Base-by-base conservation (phyloP, 2,797 vertebrate genomes). In the Phoebastria nigripes region DNA sequence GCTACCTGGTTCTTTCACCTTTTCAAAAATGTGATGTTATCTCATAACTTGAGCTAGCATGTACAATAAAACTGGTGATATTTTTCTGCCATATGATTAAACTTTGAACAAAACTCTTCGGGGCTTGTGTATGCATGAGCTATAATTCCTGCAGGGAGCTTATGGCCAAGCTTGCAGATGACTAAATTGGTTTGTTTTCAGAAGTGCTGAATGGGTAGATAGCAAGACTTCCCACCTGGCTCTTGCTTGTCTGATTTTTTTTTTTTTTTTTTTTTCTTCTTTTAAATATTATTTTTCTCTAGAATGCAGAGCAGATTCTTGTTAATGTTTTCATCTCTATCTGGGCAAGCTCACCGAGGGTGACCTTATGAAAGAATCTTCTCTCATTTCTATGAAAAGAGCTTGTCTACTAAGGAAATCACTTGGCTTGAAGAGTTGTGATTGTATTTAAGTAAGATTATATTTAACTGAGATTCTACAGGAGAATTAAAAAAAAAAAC, bases 151-250 rank as follows among this genome's bases (percentile, higher is more conserved):
- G 62, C 42, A 69, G 91, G 81, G 91, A 96, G 46, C 72, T 96
- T 78, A 55, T 93, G 92, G 84, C 58, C 67, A 59, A 72, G 41
- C 78, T 87, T 93, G 74, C 70, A 56, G 89, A 77, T 96, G 77
- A 93, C 71, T 80, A 80, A 94, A 97, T 51, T 31, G 66, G 93
- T 97, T 95, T 96, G 84, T 93, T 89, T 90, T 79, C 85, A 74
- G 47, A 89, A 96, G 62, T 82, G 63, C 76, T 96, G 90, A 91
- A 84, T 74, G 44, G 74, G 74, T 82, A 94, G 87, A 77, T 71
- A 93, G 55, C 59, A 80, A 72, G 87, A 65, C 77, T 96, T 96
- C 55, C 69, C 54, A 66, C 79, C 89, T 77, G 80, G 69, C 22
- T 91, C 20, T 74, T 52, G 41, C 61, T 80, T 87, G 63, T 37